Conservation (phyloP, 2,888 invertebrate species). For the Andrena fulva region DNA sequence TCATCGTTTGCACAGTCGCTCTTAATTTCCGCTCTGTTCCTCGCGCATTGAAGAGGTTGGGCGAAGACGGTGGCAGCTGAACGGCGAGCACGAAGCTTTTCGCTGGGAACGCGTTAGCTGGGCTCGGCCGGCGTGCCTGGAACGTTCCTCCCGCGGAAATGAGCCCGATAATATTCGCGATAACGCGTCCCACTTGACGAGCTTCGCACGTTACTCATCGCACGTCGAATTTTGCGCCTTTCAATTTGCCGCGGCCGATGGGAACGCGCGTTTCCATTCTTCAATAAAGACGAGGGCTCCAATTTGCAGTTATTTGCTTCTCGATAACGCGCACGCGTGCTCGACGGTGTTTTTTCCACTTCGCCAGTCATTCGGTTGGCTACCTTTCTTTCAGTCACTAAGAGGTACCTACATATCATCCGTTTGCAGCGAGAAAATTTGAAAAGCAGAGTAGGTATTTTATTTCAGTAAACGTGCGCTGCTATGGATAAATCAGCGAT, state of each 20-base stretch:
- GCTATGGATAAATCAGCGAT: too few relatives aligned
- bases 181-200: conserved; percentile 54
- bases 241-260: conserved; percentile 21
- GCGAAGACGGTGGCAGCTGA: background rate
- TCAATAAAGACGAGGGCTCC: conserved; percentile 25
- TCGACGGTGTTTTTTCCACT: background rate
- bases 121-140: background rate
- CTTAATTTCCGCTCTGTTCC: conserved; percentile 23
- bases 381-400: background rate
- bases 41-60: background rate
- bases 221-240: conserved; percentile 25
- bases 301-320: conserved; percentile 10
- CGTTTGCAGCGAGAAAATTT: too few relatives aligned
- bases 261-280: background rate
- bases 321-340: conserved; percentile 16
- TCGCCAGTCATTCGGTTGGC: background rate
- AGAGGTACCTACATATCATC: too few relatives aligned
- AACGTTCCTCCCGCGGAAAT: conserved; percentile 48
- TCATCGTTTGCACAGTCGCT: conserved; percentile 38
- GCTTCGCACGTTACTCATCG: background rate
- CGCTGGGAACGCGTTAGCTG: conserved; percentile 18
- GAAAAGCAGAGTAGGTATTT: too few relatives aligned
- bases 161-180: conserved; percentile 64
- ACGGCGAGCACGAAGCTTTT: background rate
- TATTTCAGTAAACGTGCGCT: too few relatives aligned